Base-by-base conservation (phyloP, 2,888 invertebrate genomes). In the Mythimna pallens region DNA sequence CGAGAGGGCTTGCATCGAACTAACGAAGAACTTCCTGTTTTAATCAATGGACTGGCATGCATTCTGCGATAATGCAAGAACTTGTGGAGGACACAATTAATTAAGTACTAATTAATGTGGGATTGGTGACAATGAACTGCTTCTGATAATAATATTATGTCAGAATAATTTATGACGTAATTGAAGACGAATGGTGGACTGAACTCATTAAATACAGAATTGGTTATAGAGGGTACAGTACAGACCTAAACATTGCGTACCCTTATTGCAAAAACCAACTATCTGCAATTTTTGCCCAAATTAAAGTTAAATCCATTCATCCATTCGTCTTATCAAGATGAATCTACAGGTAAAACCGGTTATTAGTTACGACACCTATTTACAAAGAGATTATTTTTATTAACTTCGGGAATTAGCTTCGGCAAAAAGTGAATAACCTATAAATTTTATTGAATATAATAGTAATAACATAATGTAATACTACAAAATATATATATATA, bases 1-100 rank as follows among this genome's bases (percentile, higher is more conserved):
- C 55, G 10, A 62, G 59, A 25, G 10, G 17, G 70, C 57, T 70
- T 50, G 47, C 76, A 73, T 43, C 62, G 65, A 71, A 78, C 76
- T 89, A 89, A 90, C 85, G 87, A 89, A 88, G 80, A 59, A 77
- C 77, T 90, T 90, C 89, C 90, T 87, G 89, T 61, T 79, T 84
- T 88, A 86, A 89, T 87, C 74, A 85, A 65, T 71, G 73, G 69
- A 25, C 57, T 55, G 76, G 65, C 78, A 77, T 76, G 76, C 80
- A 76, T 75, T 25, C 57, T 80, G 66, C 78, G 86, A 83, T 84
- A 88, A 84, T 85, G 71, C 81, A 85, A 79, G 75, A 81, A 81
- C 85, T 74, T 71, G 84, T 84, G 80, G 77, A 86, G 86, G 84
- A 77, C 86, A 73, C 50, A 73, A 83, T 75, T 81, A 82, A 76